Evolutionary conservation across 2,797 vertebrate species (phyloP), one percentile per base, ranked within the genome.

Genomic region (Lateolabrax maculatus): DNA sequence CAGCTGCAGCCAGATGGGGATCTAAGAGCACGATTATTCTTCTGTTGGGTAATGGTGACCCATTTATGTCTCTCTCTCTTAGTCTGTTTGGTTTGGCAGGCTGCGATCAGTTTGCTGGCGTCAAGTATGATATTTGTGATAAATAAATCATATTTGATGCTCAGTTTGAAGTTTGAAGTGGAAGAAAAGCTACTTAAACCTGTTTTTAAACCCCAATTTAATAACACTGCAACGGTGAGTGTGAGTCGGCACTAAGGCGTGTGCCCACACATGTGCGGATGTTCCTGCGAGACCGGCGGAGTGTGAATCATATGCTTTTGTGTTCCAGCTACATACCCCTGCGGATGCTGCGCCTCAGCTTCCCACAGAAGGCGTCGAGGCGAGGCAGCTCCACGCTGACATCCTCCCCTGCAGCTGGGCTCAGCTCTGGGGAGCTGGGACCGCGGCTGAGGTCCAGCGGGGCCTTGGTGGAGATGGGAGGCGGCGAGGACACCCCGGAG

Each of bases 281-380:
- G 63, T 11, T 65, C 71, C 56, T 46, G 16, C 10, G 68, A 36
- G 55, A 39, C 48, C 2, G 52, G 49, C 46, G 39, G 57, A 39
- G 75, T 57, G 73, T 77, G 80, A 76, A 67, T 81, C 79, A 46
- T 46, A 9, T 48, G 77, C 3, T 46, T 64, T 6, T 64, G 65
- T 52, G 58, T 29, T 67, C 2, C 23, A 27, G 72, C 25, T 70
- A 49, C 83, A 0, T 93, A 98, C 97, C 97, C 92, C 96, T 94
- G 83, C 96, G 96, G 89, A 98, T 96, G 92, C 97, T 98, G 87
- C 97, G 94, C 76, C 96, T 93, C 82, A 97, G 94, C 87, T 97
- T 97, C 87, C 97, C 97, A 82, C 96, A 97, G 87, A 97, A 95
- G 79, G 96, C 96, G 66, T 97, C 97, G 67, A 97, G 61, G 0